A percentile compares a stretch with the other conserved stretches of the same genome.
phyloP scores from a whole-genome alignment of 2,888 invertebrate species.

The Hylaea fasciaria region DNA sequence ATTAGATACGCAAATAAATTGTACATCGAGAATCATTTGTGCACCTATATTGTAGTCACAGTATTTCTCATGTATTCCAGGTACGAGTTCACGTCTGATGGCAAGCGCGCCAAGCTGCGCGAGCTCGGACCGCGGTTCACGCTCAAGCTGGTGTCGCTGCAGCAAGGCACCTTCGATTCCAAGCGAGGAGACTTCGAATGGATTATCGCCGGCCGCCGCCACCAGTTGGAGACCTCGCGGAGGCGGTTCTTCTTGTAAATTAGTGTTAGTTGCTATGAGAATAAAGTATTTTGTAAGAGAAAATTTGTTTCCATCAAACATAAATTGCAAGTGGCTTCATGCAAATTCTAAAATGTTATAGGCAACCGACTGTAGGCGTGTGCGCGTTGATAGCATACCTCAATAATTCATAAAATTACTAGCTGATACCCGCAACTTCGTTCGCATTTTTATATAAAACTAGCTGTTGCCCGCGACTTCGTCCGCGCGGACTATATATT shows the following conservation, averaged over 20 bases:
- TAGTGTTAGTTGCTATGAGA: constrained; percentile 10
- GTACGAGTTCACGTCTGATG: constrained; percentile 94
- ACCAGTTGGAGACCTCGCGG: constrained; percentile 96
- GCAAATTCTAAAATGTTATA: no score
- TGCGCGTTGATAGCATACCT: no score
- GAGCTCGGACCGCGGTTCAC: constrained; percentile 99
- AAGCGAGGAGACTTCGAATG: constrained; percentile 99
- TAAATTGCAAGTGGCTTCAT: no score
- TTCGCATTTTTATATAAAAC: no score
- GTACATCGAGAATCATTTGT: no score
- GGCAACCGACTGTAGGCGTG: no score
- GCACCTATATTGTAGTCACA: no score
- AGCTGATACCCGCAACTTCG: no score
- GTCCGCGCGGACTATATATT: no score
- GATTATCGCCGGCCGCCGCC: constrained; percentile 95
- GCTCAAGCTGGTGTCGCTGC: constrained; percentile 94
- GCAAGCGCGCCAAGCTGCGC: constrained; percentile 89
- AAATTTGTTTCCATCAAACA: not conserved
- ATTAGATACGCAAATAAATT: no score
- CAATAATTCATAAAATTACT: no score
- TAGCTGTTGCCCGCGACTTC: no score
- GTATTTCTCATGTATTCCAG: constrained; percentile 68
- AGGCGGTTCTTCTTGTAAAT: constrained; percentile 95
- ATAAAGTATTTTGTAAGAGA: constrained; percentile 36
- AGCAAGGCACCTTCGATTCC: constrained; percentile 98